Conservation (phyloP, 1,140 invertebrate species). For the Rhagoletis zephyria region DNA sequence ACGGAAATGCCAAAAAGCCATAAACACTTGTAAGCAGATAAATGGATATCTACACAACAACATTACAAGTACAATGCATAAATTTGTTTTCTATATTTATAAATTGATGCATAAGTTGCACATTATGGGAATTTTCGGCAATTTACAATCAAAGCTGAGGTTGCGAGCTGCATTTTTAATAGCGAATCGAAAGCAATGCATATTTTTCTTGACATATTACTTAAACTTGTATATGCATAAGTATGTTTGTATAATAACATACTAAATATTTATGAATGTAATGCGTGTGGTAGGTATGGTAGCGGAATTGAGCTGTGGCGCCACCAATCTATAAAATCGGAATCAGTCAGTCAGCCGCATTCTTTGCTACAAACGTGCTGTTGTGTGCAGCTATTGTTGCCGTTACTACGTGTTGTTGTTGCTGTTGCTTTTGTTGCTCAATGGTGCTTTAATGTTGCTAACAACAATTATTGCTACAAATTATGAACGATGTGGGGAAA, state of each 20-base stretch:
- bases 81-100: neutral
- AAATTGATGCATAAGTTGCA: neutral
- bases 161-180: constrained; percentile 18
- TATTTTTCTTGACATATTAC: neutral
- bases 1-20: constrained; percentile 5
- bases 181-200: neutral
- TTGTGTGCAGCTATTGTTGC: constrained; percentile 26
- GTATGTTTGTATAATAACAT: neutral
- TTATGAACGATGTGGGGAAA: constrained; percentile 43
- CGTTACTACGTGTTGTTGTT: neutral
- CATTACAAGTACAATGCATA: neutral
- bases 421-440: neutral
- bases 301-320: constrained; percentile 36
- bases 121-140: constrained; percentile 38
- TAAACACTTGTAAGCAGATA: neutral
- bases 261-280: constrained; percentile 10
- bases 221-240: neutral
- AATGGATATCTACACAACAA: neutral
- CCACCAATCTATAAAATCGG: constrained; percentile 47
- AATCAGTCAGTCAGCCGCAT: constrained; percentile 28
- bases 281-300: neutral
- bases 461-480: constrained; percentile 47
- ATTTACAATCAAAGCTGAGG: neutral
- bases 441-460: constrained; percentile 23
- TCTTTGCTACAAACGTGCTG: neutral